These are phyloP conservation scores for Trididemnum nubilum DNA, from an alignment of 23 tunicate species.

Conservation along the genomic window DNA sequence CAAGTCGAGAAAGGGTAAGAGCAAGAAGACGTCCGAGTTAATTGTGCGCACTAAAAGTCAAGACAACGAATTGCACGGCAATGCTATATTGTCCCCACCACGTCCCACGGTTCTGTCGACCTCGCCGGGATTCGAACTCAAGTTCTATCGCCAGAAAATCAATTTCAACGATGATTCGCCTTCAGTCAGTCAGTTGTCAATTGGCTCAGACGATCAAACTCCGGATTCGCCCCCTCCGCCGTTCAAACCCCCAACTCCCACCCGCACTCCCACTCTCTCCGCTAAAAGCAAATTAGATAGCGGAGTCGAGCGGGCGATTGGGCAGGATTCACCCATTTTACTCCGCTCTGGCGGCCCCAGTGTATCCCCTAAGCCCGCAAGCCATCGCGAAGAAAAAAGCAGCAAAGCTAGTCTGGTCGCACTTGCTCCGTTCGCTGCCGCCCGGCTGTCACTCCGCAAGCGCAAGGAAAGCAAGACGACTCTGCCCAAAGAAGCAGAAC, in stretches of 20 bases:
- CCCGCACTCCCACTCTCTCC: constrained; percentile 16
- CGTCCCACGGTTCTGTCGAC: constrained; percentile 28
- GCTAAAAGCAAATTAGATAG: background rate
- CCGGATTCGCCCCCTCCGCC: constrained; percentile 82
- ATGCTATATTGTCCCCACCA: background rate
- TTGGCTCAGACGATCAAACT: constrained; percentile 75
- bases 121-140: background rate
- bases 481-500: constrained; percentile 14
- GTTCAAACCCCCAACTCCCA: constrained; percentile 76
- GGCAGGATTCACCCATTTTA: constrained; percentile 26
- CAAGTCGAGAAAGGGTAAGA: background rate
- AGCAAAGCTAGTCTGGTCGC: constrained; percentile 1
- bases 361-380: background rate
- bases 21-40: background rate
- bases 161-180: constrained; percentile 40
- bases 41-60: background rate
- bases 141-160: constrained; percentile 5
- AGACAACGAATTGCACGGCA: constrained; percentile 30
- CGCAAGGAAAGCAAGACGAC: constrained; percentile 18
- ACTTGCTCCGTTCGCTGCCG: constrained; percentile 54
- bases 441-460: constrained; percentile 51
- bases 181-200: constrained; percentile 32
- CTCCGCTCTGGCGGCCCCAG: constrained; percentile 25
- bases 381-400: constrained; percentile 13
- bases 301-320: background rate